Conservation (phyloP, 2,797 vertebrate species). For the Salmo trutta region DNA sequence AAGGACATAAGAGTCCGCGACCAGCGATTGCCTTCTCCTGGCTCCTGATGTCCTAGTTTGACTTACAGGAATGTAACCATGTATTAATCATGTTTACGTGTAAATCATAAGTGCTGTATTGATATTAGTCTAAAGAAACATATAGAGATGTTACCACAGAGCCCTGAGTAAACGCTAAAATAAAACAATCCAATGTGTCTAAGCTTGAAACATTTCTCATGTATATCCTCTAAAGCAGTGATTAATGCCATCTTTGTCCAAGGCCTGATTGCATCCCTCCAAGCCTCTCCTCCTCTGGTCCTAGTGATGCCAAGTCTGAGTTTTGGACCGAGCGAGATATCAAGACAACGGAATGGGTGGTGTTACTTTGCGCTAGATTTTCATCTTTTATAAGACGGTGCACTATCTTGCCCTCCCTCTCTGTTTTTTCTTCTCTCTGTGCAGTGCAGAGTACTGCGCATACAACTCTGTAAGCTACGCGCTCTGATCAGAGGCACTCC, state of each 20-base stretch:
- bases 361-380: constrained; percentile 31
- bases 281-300: neutral
- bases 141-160: no score
- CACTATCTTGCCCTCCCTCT: constrained; percentile 38
- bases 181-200: neutral
- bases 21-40: neutral
- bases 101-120: neutral
- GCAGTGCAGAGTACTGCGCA: constrained; percentile 28
- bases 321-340: constrained; percentile 14
- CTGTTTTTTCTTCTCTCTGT: constrained; percentile 11
- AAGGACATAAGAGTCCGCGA: constrained; percentile 10
- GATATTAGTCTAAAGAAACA: no score
- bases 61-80: neutral
- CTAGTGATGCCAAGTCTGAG: neutral
- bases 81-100: neutral
- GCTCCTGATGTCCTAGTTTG: neutral
- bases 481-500: constrained; percentile 14
- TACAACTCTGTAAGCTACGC: constrained; percentile 15
- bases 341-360: constrained; percentile 35
- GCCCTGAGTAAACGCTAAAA: no score
- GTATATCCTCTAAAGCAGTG: neutral
- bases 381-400: constrained; percentile 42
- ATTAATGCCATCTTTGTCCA: neutral
- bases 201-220: neutral
- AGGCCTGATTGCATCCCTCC: neutral